Evolutionary conservation across 1,140 invertebrate species (phyloP).

Genomic region (Vanessa atalanta): DNA sequence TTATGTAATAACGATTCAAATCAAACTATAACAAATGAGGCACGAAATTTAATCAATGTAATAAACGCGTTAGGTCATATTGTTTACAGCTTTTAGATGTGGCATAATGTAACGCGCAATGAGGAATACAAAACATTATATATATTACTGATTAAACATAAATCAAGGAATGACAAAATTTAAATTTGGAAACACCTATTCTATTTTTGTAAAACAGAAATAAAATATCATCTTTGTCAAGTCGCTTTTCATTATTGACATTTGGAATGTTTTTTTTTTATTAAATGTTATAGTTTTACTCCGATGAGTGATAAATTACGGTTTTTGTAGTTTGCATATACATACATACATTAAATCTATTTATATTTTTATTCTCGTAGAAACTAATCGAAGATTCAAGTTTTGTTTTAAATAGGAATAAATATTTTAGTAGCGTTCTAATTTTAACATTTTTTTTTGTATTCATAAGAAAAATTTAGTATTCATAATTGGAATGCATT

Average conservation of each 20-base stretch:
- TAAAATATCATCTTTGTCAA: no score
- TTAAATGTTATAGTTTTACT: neutral
- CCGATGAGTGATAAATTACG: neutral
- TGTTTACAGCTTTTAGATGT: no score
- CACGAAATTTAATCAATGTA: neutral
- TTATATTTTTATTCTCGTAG: neutral
- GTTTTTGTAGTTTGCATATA: neutral
- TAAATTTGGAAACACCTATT: no score
- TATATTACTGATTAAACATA: no score
- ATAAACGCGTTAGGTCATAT: no score
- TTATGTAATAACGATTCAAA: neutral
- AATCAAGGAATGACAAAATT: no score
- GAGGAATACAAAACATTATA: no score
- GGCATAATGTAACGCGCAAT: no score
- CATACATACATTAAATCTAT: no score
- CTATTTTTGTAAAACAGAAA: no score
- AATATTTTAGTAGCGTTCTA: neutral
- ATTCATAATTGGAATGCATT: constrained; percentile 11
- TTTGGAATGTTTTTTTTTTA: neutral
- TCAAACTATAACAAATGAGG: neutral
- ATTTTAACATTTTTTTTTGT: neutral
- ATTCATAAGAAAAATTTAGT: neutral
- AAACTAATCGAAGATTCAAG: neutral
- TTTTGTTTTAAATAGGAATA: neutral
- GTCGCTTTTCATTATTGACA: neutral